Conservation (phyloP, 1,140 invertebrate species). For the Augochlora pura region DNA sequence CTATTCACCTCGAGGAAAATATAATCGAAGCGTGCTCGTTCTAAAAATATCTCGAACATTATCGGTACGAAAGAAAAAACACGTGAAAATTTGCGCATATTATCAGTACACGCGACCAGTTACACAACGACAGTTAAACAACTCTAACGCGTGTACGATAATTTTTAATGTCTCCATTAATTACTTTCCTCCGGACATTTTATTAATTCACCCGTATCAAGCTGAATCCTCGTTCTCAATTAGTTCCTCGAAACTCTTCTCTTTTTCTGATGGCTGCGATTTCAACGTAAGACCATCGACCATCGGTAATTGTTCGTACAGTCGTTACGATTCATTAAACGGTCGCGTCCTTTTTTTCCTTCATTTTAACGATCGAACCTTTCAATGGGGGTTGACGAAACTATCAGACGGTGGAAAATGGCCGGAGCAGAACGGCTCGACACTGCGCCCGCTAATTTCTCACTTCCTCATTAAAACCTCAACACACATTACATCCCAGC, state of each 20-base stretch:
- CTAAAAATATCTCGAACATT: conserved; percentile 25
- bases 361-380: conserved; percentile 23
- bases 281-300: not conserved
- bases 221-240: conserved; percentile 35
- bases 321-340: conserved; percentile 35
- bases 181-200: conserved; percentile 21
- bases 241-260: conserved; percentile 23
- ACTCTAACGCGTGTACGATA: conserved; percentile 34
- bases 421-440: conserved; percentile 51
- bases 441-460: conserved; percentile 75
- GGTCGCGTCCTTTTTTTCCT: not conserved
- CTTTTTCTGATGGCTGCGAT: not conserved
- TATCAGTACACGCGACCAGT: not conserved
- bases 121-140: conserved; percentile 19
- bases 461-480: conserved; percentile 79
- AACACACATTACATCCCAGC: conserved; percentile 69
- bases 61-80: not conserved
- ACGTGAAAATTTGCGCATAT: not conserved
- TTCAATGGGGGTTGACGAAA: conserved; percentile 64
- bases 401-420: conserved; percentile 67
- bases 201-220: conserved; percentile 19
- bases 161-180: conserved; percentile 45
- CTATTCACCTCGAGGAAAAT: not conserved
- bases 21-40: not conserved
- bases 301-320: conserved; percentile 1